A percentile compares a stretch with the other conserved stretches of the same genome.
These are phyloP conservation scores for Otis tarda DNA, from an alignment of 2,113 vertebrate genomes.

Conservation along the genomic window DNA sequence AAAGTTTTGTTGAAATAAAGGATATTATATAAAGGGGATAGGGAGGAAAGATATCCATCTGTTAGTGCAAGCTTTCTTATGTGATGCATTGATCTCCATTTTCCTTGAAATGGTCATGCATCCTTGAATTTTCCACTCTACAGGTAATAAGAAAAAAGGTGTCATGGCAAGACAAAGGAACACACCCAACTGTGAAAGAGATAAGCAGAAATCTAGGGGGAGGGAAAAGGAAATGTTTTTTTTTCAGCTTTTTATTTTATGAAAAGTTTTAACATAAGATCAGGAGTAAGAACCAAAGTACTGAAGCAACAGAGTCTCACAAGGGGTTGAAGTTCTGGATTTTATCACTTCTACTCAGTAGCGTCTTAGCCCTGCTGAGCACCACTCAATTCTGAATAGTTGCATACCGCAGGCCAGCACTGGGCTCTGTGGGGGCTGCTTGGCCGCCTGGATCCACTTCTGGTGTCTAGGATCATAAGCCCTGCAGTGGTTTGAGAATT, in stretches of 20 bases:
- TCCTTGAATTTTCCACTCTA: neutral
- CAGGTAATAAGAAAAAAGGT: neutral
- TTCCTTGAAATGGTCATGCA: neutral
- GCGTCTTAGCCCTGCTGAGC: neutral
- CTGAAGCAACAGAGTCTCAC: neutral
- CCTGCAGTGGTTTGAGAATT: neutral
- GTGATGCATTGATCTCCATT: neutral
- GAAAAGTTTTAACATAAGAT: neutral
- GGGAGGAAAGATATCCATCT: neutral
- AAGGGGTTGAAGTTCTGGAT: neutral
- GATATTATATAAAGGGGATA: accelerated
- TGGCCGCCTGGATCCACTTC: neutral
- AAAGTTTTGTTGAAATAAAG: neutral
- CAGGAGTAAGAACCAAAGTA: neutral
- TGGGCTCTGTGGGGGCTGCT: neutral
- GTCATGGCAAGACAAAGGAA: neutral
- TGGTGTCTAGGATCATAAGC: neutral
- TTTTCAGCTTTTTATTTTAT: neutral
- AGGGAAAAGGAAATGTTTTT: neutral
- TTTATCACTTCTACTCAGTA: neutral
- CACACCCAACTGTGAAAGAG: neutral
- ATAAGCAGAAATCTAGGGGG: neutral
- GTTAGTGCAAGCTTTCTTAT: neutral
- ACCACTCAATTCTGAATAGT: neutral
- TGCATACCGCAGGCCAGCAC: accelerated